A percentile compares a stretch with the other conserved stretches of the same genome.
Conservation (phyloP, 92 coral and sea anemone genomes). For the Phenganax subtilis region DNA sequence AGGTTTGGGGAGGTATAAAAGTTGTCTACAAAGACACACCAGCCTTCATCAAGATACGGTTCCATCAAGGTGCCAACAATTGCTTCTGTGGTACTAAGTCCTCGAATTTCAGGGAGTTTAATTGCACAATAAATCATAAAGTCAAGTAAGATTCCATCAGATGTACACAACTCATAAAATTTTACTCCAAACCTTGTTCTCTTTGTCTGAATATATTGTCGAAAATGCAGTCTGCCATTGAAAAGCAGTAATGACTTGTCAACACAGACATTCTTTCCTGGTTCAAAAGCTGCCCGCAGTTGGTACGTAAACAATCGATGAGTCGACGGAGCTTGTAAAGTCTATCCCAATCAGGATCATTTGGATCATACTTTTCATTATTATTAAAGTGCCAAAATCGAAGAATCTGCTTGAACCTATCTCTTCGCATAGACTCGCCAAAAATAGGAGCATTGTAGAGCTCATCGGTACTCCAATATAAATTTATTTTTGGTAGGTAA, state of each 20-base stretch:
- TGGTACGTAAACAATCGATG: not conserved
- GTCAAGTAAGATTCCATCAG: too few relatives aligned
- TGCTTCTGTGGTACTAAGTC: too few relatives aligned
- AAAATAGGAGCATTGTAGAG: slow-evolving; percentile 33
- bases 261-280: slow-evolving; percentile 9
- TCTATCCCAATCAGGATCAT: not conserved
- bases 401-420: slow-evolving; percentile 37
- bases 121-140: too few relatives aligned
- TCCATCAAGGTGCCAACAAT: too few relatives aligned
- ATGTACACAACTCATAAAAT: too few relatives aligned
- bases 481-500: slow-evolving; percentile 32
- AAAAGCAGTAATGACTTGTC: slow-evolving; percentile 6
- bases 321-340: not conserved
- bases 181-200: slow-evolving; percentile 4
- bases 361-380: slow-evolving; percentile 7
- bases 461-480: slow-evolving; percentile 45
- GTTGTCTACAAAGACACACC: too few relatives aligned
- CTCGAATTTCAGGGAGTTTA: too few relatives aligned
- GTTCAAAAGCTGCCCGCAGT: not conserved
- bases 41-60: too few relatives aligned
- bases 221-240: not conserved
- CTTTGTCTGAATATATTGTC: slow-evolving; percentile 2
- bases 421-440: slow-evolving; percentile 42
- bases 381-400: slow-evolving; percentile 40
- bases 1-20: too few relatives aligned